Evolutionary conservation across 2,888 invertebrate species (phyloP), one percentile per base, ranked within the genome.

Genomic region (Drosophila emarginata): DNA sequence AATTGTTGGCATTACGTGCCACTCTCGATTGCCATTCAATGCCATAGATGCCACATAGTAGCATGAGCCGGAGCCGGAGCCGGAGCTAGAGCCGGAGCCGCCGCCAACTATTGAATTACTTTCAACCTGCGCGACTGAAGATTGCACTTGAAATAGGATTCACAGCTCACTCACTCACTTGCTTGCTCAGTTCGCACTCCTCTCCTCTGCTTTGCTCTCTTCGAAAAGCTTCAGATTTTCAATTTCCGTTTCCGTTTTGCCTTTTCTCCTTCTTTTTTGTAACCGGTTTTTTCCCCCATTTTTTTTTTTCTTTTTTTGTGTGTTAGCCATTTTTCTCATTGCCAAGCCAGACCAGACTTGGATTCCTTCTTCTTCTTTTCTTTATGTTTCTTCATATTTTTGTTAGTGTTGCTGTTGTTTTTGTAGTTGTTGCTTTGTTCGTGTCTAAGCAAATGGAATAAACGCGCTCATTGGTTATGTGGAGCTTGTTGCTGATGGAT

Each of bases 1-100:
- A 88, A 89, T 89, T 89, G 89, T 89, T 84, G 79, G 89, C 87
- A 89, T 89, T 89, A 89, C 89, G 88, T 89, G 89, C 89, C 88
- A 79, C 80, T 88, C 86, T 87, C 89, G 81, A 86, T 87, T 85
- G 85, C 78, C 85, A 84, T 88, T 88, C 87, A 85, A 85, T 88
- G 74, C 76, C 78, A 73, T 45, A 45, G 45, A 45, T 45, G 45
- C 45, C 45, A 45, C 45, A 45, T 21, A 4, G 56, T 12, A 72
- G 69, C 65, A 68, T 60, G 53, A 50, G 54, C 51, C 39, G 39
- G 39, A 52, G 54, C 51, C 39, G 39, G 39, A 52, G 37, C 51
- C 52, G 59, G 18, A 11, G 63, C 63, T 45, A 15, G 5, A 37
- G 54, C 54, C 53, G 59, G 15, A 14, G 40, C 9, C 11, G 62